Percentiles rank a stretch among this genome's conserved stretches.
These are phyloP conservation scores for Drosophila mimica DNA, from an alignment of 2,888 invertebrate species.

Conservation along the genomic window DNA sequence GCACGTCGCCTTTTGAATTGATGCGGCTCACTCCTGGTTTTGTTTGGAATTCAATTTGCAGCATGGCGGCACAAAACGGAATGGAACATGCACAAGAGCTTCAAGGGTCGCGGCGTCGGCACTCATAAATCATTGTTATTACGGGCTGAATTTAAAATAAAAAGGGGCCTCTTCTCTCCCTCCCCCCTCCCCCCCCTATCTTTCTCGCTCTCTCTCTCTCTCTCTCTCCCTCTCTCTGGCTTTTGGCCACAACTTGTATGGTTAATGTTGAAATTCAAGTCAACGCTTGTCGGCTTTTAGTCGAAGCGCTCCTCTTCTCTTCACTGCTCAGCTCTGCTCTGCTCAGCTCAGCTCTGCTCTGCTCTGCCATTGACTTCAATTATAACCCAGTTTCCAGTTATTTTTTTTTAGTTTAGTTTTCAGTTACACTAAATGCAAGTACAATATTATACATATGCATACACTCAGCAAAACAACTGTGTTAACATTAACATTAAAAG, in stretches of 20 bases:
- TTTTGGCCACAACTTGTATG: constrained; percentile 34
- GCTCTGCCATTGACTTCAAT: constrained; percentile 42
- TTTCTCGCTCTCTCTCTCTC: constrained; percentile 11
- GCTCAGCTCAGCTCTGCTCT: neutral
- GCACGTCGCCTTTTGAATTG: constrained; percentile 65
- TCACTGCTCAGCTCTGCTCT: neutral
- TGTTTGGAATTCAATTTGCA: constrained; percentile 56
- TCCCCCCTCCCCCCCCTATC: neutral
- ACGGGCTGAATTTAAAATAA: constrained; percentile 43
- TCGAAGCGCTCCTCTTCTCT: constrained; percentile 13
- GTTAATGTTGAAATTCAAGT: constrained; percentile 69
- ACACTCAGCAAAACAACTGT: neutral
- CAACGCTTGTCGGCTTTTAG: constrained; percentile 39
- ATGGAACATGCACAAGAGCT: constrained; percentile 29
- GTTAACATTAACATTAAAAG: neutral
- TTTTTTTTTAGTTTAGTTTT: constrained; percentile 4
- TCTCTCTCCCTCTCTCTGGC: constrained; percentile 15
- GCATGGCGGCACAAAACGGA: constrained; percentile 51
- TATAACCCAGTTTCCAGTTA: constrained; percentile 52
- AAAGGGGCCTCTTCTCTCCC: constrained; percentile 35
- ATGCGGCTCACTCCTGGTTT: constrained; percentile 44
- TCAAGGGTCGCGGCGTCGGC: constrained; percentile 20
- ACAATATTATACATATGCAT: constrained; percentile 7
- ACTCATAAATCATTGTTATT: constrained; percentile 66
- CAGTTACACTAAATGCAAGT: constrained; percentile 25